phyloP scores from a whole-genome alignment of 2,797 vertebrate species.

The Helicolenus hilgendorfi region DNA sequence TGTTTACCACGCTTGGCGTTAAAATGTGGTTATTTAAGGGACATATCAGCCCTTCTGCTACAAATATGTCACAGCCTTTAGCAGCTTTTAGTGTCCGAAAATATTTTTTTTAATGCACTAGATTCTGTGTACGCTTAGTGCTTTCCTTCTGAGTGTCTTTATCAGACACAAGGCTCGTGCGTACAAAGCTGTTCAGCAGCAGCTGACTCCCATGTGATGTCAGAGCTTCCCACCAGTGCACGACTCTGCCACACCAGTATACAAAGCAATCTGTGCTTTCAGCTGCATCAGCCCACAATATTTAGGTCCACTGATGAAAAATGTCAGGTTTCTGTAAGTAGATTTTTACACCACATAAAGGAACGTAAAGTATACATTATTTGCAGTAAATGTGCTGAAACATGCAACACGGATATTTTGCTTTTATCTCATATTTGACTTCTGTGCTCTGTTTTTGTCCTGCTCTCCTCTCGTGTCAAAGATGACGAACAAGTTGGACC shows the following conservation, averaged over 20 bases:
- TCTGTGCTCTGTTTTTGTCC: slow-evolving; percentile 68
- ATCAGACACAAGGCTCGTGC: slow-evolving; percentile 15
- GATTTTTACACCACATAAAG: neutral
- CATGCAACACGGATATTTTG: neutral
- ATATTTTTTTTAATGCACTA: neutral
- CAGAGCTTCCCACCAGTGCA: slow-evolving; percentile 39
- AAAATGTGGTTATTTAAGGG: slow-evolving; percentile 31
- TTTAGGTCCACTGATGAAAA: neutral
- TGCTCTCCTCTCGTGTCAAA: slow-evolving; percentile 75
- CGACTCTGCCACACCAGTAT: slow-evolving; percentile 25
- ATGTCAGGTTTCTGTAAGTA: neutral
- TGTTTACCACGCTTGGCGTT: slow-evolving; percentile 33
- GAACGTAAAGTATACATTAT: neutral
- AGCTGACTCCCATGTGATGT: slow-evolving; percentile 49
- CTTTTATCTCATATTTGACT: slow-evolving; percentile 22
- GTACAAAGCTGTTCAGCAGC: slow-evolving; percentile 21
- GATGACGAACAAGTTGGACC: slow-evolving; percentile 98
- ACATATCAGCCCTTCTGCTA: slow-evolving; percentile 22
- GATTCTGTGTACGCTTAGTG: neutral
- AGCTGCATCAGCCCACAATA: slow-evolving; percentile 29
- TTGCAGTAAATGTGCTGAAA: slow-evolving; percentile 24
- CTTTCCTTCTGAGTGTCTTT: slow-evolving; percentile 9
- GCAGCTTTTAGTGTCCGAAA: neutral
- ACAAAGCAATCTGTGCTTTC: slow-evolving; percentile 48
- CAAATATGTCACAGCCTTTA: slow-evolving; percentile 13